A percentile compares a stretch with the other conserved stretches of the same genome.
Evolutionary conservation across 2,113 vertebrate genomes (phyloP).

Genomic region (Ctenodactylus gundi): DNA sequence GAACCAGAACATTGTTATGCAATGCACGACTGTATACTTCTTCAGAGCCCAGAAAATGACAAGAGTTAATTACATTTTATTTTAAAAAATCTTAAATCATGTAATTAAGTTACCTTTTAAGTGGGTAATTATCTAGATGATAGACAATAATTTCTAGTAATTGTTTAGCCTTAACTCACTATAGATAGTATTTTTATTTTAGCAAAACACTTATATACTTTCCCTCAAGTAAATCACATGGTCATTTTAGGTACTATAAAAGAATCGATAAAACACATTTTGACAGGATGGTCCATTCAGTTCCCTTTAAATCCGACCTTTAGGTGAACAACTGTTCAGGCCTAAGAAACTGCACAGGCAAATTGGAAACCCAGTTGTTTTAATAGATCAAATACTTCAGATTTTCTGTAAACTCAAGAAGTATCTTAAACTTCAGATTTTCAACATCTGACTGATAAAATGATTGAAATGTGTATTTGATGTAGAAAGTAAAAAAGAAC

Average conservation of each 20-base stretch:
- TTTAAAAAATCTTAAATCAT: background rate
- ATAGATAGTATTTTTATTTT: slow-evolving; percentile 29
- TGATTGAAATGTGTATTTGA: background rate
- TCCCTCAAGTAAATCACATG: background rate
- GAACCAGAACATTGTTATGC: background rate
- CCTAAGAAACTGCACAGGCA: background rate
- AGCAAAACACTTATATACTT: background rate
- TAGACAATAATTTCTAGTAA: slow-evolving; percentile 7
- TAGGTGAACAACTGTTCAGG: background rate
- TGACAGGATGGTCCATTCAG: background rate
- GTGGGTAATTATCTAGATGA: background rate
- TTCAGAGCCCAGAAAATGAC: background rate
- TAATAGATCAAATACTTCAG: background rate
- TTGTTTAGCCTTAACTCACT: background rate
- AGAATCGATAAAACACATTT: background rate
- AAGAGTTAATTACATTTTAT: background rate
- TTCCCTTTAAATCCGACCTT: slow-evolving; percentile 8
- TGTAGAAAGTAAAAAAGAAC: background rate
- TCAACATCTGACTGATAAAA: background rate
- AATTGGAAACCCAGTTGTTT: background rate
- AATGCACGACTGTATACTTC: background rate
- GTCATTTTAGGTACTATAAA: background rate
- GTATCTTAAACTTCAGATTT: background rate
- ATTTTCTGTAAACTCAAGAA: background rate
- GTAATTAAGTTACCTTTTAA: background rate